Evolutionary conservation across 2,888 invertebrate genomes (phyloP).

Genomic region (Chrysodeixis includens): DNA sequence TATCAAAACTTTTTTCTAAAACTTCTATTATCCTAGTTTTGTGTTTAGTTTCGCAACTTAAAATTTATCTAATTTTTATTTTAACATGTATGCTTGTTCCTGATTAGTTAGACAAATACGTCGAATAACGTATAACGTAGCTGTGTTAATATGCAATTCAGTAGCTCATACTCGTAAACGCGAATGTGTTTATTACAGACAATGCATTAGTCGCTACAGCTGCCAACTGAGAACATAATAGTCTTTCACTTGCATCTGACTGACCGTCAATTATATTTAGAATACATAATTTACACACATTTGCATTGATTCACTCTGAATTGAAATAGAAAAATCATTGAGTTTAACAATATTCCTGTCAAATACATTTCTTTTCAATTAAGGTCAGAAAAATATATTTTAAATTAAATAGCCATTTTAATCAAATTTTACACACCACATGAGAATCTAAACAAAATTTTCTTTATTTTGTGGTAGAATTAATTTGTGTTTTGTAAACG

Average conservation of each 20-base stretch:
- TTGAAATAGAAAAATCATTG: not conserved
- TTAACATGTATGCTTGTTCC: too few species aligned
- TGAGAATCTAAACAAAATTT: too few species aligned
- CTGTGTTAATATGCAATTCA: conserved; percentile 31
- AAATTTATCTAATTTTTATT: too few species aligned
- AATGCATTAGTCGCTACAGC: conserved; percentile 55
- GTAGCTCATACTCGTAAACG: conserved; percentile 16
- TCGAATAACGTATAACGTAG: conserved; percentile 3
- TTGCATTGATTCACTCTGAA: conserved; percentile 9
- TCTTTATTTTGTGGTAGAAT: too few species aligned
- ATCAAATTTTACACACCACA: too few species aligned
- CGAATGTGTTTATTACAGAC: conserved; percentile 28
- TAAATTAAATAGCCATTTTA: too few species aligned
- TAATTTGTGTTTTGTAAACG: too few species aligned
- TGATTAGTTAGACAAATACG: too few species aligned
- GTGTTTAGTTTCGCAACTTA: too few species aligned
- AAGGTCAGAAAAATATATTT: too few species aligned
- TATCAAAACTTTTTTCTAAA: too few species aligned
- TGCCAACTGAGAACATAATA: conserved; percentile 63
- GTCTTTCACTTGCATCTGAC: conserved; percentile 58
- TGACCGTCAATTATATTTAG: conserved; percentile 40
- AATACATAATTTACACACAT: conserved; percentile 17
- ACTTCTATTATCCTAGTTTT: too few species aligned
- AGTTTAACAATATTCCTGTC: not conserved
- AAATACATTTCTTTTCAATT: not conserved